Evolutionary conservation across 1,140 invertebrate species (phyloP), one percentile per base, ranked within the genome.

Genomic region (Phymorhynchus buccinoides): DNA sequence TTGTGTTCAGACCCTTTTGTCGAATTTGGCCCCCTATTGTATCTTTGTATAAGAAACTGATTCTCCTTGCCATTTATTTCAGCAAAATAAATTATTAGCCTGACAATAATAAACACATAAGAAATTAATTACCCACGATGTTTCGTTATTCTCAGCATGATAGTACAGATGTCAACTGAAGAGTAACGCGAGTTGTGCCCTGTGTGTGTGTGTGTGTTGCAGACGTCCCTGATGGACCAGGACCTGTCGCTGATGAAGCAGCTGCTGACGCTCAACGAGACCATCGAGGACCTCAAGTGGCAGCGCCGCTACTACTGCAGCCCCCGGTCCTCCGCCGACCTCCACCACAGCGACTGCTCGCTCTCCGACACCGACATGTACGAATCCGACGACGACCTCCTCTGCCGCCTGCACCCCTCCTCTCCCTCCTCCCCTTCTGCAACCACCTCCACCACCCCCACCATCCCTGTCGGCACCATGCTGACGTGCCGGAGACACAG

Each of bases 181-280:
- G 6, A 48, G 18, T 48, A 6, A 48, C 18, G 7, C 44, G 44
- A 48, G 6, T 6, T 48, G 44, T 48, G 44, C 18, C 7, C 44
- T 48, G 0, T 84, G 27, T 79, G 56, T 85, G n/a, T 87, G 66
- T 68, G 84, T 48, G 73, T 14, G 82, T 89, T 89, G n/a, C 85
- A 92, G 91, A 87, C 88, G 16, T 91, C 90, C 22, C 80, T 92
- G 39, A 91, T 92, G 87, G 91, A 92, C 85, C 90, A 91, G 83
- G 91, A 92, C 83, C 83, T 92, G 35, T 89, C 89, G 2, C 84
- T 92, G 71, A 92, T 92, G 91, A 90, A 90, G 56, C 91, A 92
- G 52, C 86, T 92, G 27, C 89, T 92, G 41, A 92, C 89, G 3
- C 86, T 92, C 16, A 92, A 92, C 85, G 91, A 92, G 85, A 87